Base-by-base conservation (phyloP, 2,888 invertebrate genomes). In the Aromia moschata region DNA sequence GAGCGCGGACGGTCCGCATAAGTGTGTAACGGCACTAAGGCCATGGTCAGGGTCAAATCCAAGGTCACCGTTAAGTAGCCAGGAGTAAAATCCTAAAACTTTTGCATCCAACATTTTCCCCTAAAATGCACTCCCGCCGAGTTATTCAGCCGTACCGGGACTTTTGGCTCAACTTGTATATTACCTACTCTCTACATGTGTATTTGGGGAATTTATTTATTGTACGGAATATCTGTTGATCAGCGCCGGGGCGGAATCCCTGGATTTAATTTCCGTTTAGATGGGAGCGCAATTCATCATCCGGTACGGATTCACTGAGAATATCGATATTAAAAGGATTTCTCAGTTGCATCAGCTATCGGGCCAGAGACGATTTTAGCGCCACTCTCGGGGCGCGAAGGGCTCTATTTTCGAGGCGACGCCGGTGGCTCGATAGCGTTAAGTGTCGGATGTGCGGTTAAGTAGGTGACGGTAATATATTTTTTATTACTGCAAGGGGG, bases 211-310 rank as follows among this genome's bases (percentile, higher is more conserved):
- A 44, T 44, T 43, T 58, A 58, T 58, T 58, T 55, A 58, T 58
- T 54, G 44, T 44, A 36, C 14, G 43, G 33, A 45, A 56, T 51
- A 56, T 56, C 43, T 59, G 31, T 45, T 60, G 60, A 60, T 60
- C 56, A 45, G 36, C 52, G 45, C 31, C 30, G 40, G 52, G 52
- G 31, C 43, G 40, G 38, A 52, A 56, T 60, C 51, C 55, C 18
- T 38, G 60, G 56, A 60, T 60, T 60, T 60, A 56, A 60, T 60
- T 60, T 60, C 56, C 60, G 45, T 60, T 56, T 20, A 20, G 56
- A 17, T 60, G 60, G 44, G 46, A 60, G 52, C 40, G 55, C 46
- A 60, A 60, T 60, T 60, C 60, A 60, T 60, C 60, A 60, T 60
- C 56, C 59, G 45, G 44, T 56, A 43, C 40, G 49, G 49, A 56